Percentiles rank a stretch among this genome's conserved stretches.
These are phyloP conservation scores for Hirtodrosophila confusa DNA, from an alignment of 2,888 invertebrate genomes.

Conservation along the genomic window DNA sequence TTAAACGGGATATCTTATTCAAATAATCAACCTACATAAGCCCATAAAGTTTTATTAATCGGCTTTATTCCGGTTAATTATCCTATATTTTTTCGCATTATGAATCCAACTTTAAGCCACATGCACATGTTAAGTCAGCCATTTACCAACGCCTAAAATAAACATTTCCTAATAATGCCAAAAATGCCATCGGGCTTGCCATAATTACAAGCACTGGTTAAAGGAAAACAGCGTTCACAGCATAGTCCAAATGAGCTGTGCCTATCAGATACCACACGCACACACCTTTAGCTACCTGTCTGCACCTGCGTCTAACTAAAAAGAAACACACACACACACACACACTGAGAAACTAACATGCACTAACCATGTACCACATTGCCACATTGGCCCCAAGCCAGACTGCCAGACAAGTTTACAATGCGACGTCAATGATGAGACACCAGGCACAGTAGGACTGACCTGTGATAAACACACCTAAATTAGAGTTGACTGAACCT, in stretches of 20 bases:
- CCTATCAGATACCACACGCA: conserved; percentile 14
- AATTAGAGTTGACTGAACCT: background rate
- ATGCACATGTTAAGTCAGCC: conserved; percentile 1
- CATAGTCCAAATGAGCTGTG: conserved; percentile 39
- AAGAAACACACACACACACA: conserved; percentile 11
- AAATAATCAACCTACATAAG: too few relatives aligned
- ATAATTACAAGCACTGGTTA: conserved; percentile 61
- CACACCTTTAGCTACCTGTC: conserved; percentile 8
- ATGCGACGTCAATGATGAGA: conserved; percentile 15
- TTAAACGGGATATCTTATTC: too few relatives aligned
- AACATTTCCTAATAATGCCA: conserved; percentile 39
- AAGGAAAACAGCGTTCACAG: conserved; percentile 42
- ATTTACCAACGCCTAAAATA: conserved; percentile 19
- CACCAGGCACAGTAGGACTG: conserved; percentile 26
- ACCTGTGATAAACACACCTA: background rate
- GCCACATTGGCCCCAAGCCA: conserved; percentile 50
- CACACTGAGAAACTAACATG: conserved; percentile 15
- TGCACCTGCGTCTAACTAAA: conserved; percentile 7
- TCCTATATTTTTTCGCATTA: background rate
- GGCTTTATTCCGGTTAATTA: background rate
- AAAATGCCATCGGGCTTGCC: conserved; percentile 39
- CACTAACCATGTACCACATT: conserved; percentile 42
- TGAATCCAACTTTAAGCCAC: conserved; percentile 1
- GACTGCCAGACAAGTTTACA: conserved; percentile 38
- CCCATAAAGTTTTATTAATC: too few relatives aligned